These are phyloP conservation scores for Halcyon senegalensis DNA, from an alignment of 2,113 vertebrate species.

Conservation along the genomic window DNA sequence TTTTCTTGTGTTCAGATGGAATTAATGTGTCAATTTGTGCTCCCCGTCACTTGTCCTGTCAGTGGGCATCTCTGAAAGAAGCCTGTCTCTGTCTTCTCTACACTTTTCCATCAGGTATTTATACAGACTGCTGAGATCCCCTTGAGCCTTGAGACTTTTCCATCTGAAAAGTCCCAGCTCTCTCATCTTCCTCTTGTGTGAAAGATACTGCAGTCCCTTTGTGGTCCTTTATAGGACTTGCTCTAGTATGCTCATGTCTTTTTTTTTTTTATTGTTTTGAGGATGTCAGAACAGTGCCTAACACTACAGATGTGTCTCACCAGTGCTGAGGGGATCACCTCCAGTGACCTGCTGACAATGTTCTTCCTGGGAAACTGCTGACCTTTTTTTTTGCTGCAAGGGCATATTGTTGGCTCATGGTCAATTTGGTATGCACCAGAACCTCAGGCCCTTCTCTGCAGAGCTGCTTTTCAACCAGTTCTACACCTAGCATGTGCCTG, in stretches of 20 bases:
- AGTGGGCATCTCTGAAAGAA: background rate
- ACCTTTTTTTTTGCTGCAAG: background rate
- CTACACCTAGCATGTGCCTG: background rate
- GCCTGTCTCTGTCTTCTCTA: background rate
- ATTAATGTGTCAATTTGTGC: background rate
- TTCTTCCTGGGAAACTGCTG: background rate
- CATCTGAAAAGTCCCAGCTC: background rate
- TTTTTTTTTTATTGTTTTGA: background rate
- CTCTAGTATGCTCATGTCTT: background rate
- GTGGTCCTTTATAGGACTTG: background rate
- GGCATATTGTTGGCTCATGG: background rate
- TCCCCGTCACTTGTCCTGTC: background rate
- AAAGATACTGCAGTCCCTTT: background rate
- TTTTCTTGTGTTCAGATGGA: background rate
- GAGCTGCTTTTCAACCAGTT: background rate
- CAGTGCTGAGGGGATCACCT: background rate
- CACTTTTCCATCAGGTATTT: background rate
- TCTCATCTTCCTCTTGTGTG: background rate
- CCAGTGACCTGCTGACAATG: rapidly evolving
- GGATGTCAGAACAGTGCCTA: background rate
- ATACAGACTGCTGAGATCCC: background rate
- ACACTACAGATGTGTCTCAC: background rate
- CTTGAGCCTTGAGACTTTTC: background rate
- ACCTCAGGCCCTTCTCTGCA: background rate
- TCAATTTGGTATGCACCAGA: background rate